Evolutionary conservation across 2,113 vertebrate genomes (phyloP).

Genomic region (Potamarius usumacintae): DNA sequence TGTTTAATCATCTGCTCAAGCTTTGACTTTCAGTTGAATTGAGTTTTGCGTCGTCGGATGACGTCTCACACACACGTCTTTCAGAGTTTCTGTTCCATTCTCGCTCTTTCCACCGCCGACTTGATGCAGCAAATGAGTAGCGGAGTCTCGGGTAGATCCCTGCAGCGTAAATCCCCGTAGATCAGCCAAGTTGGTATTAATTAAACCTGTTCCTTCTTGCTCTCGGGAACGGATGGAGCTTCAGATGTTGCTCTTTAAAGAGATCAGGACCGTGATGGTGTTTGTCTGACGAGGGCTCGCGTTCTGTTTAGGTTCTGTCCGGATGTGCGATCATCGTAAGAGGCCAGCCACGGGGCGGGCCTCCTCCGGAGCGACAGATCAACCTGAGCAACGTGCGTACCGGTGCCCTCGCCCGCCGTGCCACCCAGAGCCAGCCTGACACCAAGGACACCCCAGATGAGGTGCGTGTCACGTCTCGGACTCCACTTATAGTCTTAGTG

Average conservation of each 20-base stretch:
- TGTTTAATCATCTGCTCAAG: background rate
- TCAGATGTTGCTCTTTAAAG: background rate
- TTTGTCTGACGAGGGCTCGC: background rate
- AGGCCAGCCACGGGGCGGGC: conserved; percentile 91
- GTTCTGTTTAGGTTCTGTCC: conserved; percentile 82
- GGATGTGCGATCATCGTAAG: conserved; percentile 97
- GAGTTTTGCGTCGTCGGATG: too few species aligned
- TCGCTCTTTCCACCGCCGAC: too few species aligned
- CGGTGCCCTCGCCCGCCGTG: conserved; percentile 84
- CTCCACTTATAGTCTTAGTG: background rate
- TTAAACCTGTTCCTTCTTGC: background rate
- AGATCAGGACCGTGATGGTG: background rate
- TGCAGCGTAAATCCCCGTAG: background rate
- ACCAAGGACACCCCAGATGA: conserved; percentile 89
- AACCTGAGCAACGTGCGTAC: conserved; percentile 96
- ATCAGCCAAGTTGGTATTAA: background rate
- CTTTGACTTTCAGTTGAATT: background rate
- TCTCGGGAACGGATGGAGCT: too few species aligned
- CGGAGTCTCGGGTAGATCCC: background rate
- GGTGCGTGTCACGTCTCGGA: conserved; percentile 64
- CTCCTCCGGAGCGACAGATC: conserved; percentile 93
- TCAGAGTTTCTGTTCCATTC: too few species aligned
- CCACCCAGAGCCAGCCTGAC: conserved; percentile 81
- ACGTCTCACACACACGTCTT: too few species aligned
- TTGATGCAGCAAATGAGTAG: background rate